A percentile compares a stretch with the other conserved stretches of the same genome.
phyloP scores from a whole-genome alignment of 1,140 invertebrate species.

The Zophobas atratus region DNA sequence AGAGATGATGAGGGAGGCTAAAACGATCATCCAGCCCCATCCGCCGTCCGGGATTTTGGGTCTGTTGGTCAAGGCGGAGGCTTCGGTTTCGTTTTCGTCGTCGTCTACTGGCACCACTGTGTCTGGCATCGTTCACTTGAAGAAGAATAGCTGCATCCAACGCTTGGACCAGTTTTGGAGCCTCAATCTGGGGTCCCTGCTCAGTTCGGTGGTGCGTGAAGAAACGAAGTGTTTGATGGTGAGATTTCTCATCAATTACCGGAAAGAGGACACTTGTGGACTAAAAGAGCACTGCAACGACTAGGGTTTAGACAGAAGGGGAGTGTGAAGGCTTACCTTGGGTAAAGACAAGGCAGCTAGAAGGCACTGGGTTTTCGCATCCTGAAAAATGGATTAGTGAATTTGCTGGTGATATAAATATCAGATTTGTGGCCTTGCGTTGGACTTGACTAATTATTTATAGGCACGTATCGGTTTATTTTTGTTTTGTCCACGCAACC shows the following conservation, averaged over 20 bases:
- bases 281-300: no score
- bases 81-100: neutral
- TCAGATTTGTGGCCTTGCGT: neutral
- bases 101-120: constrained; percentile 22
- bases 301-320: no score
- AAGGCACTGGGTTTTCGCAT: no score
- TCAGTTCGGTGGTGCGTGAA: constrained; percentile 54
- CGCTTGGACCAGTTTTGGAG: constrained; percentile 62
- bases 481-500: neutral
- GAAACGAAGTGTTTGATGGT: constrained; percentile 47
- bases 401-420: no score
- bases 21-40: constrained; percentile 92
- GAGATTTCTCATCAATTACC: constrained; percentile 61
- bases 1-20: constrained; percentile 87
- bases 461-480: constrained; percentile 7
- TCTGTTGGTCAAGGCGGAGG: constrained; percentile 60
- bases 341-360: no score
- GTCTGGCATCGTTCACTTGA: constrained; percentile 33
- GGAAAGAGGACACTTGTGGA: neutral
- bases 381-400: neutral
- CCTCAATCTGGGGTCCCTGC: constrained; percentile 61
- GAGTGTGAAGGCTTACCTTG: no score
- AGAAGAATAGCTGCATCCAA: constrained; percentile 56
- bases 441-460: constrained; percentile 8
- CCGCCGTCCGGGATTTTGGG: constrained; percentile 79